These are phyloP conservation scores for Gymnothorax reevesii DNA, from an alignment of 2,797 vertebrate species.

Conservation along the genomic window DNA sequence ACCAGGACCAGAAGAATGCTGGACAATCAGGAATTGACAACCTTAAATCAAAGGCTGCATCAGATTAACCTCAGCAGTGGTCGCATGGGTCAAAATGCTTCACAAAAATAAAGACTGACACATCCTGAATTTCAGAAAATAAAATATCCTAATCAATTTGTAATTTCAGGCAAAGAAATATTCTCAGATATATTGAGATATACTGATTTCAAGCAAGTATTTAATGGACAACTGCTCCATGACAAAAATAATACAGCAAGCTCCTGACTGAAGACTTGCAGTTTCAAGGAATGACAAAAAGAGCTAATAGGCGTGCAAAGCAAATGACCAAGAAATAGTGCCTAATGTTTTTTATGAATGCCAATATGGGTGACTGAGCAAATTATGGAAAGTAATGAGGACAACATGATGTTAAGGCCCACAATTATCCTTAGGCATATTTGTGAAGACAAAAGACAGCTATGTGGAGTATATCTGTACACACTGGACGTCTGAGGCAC, in stretches of 20 bases:
- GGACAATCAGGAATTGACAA: background rate
- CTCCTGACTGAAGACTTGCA: background rate
- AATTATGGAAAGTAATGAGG: background rate
- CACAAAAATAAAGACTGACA: slow-evolving; percentile 20
- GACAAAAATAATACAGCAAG: background rate
- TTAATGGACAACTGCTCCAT: slow-evolving; percentile 11
- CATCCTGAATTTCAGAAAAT: background rate
- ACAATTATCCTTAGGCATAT: background rate
- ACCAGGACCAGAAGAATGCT: background rate
- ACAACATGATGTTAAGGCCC: background rate
- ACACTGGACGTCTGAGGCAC: background rate
- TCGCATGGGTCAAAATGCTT: slow-evolving; percentile 15
- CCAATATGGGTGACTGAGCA: background rate
- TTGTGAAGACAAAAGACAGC: background rate
- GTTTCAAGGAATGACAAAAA: background rate
- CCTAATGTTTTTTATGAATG: background rate
- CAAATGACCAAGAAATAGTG: background rate
- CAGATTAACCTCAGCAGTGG: slow-evolving; percentile 23
- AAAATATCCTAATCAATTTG: background rate
- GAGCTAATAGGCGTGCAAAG: background rate
- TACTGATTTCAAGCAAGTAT: slow-evolving; percentile 12
- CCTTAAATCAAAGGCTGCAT: background rate
- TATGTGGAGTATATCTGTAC: background rate
- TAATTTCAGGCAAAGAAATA: slow-evolving; percentile 10
- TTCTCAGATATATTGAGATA: slow-evolving; percentile 18